These are phyloP conservation scores for Brachynemurus nebulosus DNA, from an alignment of 2,888 invertebrate genomes.

Conservation along the genomic window DNA sequence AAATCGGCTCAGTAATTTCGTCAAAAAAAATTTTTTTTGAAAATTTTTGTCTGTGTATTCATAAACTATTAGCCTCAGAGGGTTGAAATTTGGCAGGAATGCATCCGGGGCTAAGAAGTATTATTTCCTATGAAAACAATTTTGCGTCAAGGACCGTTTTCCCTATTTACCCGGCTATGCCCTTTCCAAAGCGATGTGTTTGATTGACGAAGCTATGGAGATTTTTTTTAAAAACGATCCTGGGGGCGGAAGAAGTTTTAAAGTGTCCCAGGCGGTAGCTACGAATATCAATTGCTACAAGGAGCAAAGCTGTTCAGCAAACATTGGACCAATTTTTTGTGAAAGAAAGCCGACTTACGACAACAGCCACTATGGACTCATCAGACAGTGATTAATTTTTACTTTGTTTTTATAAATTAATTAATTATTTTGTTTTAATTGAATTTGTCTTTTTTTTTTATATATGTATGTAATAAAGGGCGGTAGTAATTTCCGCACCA, in stretches of 20 bases:
- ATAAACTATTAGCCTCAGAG: no score
- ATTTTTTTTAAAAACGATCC: conserved; percentile 1
- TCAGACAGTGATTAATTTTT: not conserved
- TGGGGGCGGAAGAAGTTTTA: not conserved
- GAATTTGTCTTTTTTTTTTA: not conserved
- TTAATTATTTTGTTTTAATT: not conserved
- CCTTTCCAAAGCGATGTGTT: not conserved
- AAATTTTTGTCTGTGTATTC: no score
- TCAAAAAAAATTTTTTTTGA: no score
- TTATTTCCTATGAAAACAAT: no score
- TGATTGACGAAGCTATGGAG: not conserved
- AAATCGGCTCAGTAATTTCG: no score
- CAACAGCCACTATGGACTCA: not conserved
- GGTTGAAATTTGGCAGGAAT: no score
- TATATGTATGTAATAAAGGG: not conserved
- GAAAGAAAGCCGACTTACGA: conserved; percentile 2
- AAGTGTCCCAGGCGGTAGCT: conserved; percentile 1
- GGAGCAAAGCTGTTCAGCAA: not conserved
- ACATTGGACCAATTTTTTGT: conserved; percentile 1
- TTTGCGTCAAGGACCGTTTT: no score
- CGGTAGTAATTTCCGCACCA: no score
- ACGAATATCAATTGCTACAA: conserved; percentile 3
- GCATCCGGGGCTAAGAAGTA: no score
- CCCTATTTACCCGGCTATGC: no score
- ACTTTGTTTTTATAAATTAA: not conserved